Base-by-base conservation (phyloP, 1,140 invertebrate species). In the Brachionus paranguensis region DNA sequence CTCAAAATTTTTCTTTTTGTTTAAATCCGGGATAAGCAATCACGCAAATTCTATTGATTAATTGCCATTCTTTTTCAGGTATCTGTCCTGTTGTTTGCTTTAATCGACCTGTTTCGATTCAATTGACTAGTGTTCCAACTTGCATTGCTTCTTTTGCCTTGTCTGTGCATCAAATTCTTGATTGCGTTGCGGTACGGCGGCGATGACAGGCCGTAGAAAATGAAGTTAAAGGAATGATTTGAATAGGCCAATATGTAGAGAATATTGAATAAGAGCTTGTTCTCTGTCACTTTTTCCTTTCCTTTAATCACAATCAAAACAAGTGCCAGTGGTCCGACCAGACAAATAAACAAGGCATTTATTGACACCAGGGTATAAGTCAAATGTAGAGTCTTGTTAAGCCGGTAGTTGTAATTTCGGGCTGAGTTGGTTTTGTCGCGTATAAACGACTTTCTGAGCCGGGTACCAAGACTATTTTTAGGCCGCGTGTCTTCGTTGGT, bases 161-260 rank as follows among this genome's bases (percentile, higher is more conserved):
- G n/a, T 10, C 17, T 60, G 7, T 20, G n/a, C 1, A 72, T 72
- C 41, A 72, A 72, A 72, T 72, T 72, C 43, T 43, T 72, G 41
- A 79, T 53, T n/a, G 55, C 76, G 41, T 55, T 79, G 20, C 78
- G 78, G 53, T 81, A 81, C 17, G 78, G 78, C 14, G 78, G 78
- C 24, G 78, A 81, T 4, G 78, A 81, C 7, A 81, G 37, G 47
- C 81, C 81, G 37, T 83, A 83, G 27, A 83, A 83, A 33, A 83
- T 70, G 33, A 83, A 83, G 53, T 83, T 83, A 27, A 83, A 83
- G 27, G 81, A 83, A 83, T 83, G 81, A 53, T 83, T 83, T 6
- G 60, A 47, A 72, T 83, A 83, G 60, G 60, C 60, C 64, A 83
- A 24, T 20, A 83, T 43, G 68, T 83, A 83, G 6, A 83, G n/a